Percentiles rank a stretch among this genome's conserved stretches.
Conservation (phyloP, 2,888 invertebrate species). For the Tenthredo amoena region DNA sequence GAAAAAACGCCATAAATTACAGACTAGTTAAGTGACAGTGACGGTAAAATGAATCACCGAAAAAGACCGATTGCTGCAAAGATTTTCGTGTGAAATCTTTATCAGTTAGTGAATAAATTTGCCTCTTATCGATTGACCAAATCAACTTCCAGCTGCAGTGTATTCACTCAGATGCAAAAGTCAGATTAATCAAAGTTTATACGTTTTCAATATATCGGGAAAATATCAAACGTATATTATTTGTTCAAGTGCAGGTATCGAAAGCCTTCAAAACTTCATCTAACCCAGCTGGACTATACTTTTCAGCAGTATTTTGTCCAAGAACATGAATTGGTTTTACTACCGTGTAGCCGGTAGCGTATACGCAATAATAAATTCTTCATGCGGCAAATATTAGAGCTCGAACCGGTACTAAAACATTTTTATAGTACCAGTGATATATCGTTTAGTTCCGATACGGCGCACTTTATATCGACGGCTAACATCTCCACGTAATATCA, state of each 20-base stretch:
- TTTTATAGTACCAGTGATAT: not conserved
- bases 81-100: not conserved
- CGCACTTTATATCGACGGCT: not conserved
- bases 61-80: not conserved
- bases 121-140: not conserved
- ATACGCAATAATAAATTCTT: conserved; percentile 27
- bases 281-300: not conserved
- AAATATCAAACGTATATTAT: conserved; percentile 12
- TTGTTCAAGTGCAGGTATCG: not conserved
- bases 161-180: not conserved
- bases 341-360: not conserved
- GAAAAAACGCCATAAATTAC: not conserved
- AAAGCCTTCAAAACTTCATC: not conserved
- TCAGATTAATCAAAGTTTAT: conserved; percentile 13
- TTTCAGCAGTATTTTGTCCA: conserved; percentile 4
- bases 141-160: not conserved
- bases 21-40: not conserved
- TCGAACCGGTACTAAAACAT: conserved; percentile 24
- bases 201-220: conserved; percentile 13
- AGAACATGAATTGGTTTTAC: not conserved
- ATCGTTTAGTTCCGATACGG: conserved; percentile 18
- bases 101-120: not conserved
- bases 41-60: not conserved
- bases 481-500: not conserved
- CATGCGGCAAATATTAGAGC: conserved; percentile 40